phyloP scores from a whole-genome alignment of 2,113 vertebrate species.

The Hypanus sabinus region DNA sequence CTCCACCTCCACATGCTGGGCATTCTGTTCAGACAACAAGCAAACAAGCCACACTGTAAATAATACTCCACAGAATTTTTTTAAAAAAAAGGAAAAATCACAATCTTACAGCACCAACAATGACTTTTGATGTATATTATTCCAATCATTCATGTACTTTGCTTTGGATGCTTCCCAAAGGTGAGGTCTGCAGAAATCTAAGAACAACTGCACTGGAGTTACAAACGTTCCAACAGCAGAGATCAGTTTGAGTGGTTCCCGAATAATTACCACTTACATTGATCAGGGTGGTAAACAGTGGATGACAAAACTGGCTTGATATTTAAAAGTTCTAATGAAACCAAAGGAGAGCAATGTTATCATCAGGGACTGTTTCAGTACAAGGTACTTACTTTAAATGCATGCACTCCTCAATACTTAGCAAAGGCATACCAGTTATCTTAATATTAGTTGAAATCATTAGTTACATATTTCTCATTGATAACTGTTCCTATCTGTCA shows the following conservation, averaged over 20 bases:
- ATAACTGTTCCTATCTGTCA: background rate
- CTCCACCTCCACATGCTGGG: slow-evolving; percentile 93
- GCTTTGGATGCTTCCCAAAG: background rate
- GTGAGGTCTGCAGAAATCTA: background rate
- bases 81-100: background rate
- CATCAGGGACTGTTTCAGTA: background rate
- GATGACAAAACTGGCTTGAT: background rate
- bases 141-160: background rate
- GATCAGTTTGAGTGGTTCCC: background rate
- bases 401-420: background rate
- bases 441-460: background rate
- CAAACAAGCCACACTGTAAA: background rate
- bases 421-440: background rate
- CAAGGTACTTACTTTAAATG: background rate
- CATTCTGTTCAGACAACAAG: slow-evolving; percentile 68
- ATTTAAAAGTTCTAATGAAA: background rate
- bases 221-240: background rate
- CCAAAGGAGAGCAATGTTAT: background rate
- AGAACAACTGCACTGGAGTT: background rate
- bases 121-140: background rate
- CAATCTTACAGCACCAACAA: background rate
- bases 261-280: background rate
- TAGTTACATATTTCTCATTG: background rate
- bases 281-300: background rate
- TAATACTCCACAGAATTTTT: too few species aligned